phyloP scores from a whole-genome alignment of 2,888 invertebrate genomes.

The Thymelicus sylvestris region DNA sequence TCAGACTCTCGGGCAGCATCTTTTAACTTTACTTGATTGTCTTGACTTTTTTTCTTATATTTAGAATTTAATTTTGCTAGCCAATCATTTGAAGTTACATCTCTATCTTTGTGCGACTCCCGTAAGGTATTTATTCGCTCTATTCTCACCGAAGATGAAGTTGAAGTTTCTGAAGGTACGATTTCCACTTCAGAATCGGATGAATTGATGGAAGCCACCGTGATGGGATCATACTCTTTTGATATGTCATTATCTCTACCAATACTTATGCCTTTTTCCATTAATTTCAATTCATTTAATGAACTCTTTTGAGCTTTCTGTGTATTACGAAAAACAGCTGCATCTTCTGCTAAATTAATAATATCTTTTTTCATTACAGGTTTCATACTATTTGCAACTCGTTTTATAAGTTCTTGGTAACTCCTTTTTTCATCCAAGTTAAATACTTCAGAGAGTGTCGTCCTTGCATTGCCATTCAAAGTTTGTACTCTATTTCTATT shows the following conservation, averaged over 20 bases:
- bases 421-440: constrained; percentile 84
- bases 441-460: constrained; percentile 78
- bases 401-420: constrained; percentile 82
- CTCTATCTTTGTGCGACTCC: constrained; percentile 80
- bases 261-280: constrained; percentile 59
- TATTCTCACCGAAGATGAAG: constrained; percentile 67
- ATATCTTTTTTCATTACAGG: constrained; percentile 60
- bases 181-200: constrained; percentile 78
- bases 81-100: constrained; percentile 82
- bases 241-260: constrained; percentile 60
- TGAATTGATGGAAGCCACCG: constrained; percentile 75
- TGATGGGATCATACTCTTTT: constrained; percentile 74
- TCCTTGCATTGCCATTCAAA: constrained; percentile 64
- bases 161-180: constrained; percentile 71
- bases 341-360: constrained; percentile 66
- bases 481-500: constrained; percentile 60
- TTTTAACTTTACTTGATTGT: constrained; percentile 72
- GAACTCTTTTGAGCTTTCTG: constrained; percentile 66
- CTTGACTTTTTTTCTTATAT: constrained; percentile 71
- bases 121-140: constrained; percentile 84
- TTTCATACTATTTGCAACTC: constrained; percentile 62
- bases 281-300: constrained; percentile 64
- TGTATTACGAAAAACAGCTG: constrained; percentile 66
- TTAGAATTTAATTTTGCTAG: constrained; percentile 76
- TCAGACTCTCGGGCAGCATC: constrained; percentile 75